phyloP scores from a whole-genome alignment of 2,113 vertebrate species.

The Vulpes vulpes region DNA sequence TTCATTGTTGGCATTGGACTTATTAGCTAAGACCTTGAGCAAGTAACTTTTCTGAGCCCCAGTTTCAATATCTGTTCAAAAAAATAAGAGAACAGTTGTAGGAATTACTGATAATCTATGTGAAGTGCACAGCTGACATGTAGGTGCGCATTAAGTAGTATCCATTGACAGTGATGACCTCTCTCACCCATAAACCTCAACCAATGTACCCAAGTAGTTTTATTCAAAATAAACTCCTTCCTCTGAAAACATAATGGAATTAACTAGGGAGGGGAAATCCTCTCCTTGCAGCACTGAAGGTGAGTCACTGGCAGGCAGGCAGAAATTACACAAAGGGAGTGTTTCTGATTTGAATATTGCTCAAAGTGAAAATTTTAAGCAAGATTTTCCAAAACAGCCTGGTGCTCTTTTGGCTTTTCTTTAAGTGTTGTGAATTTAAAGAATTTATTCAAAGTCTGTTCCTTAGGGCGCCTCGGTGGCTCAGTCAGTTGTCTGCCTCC shows the following conservation, averaged over 20 bases:
- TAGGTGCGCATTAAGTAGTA: neutral
- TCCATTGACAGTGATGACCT: neutral
- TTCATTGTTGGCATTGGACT: neutral
- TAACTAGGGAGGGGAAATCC: neutral
- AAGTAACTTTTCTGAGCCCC: constrained; percentile 15
- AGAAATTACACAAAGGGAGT: neutral
- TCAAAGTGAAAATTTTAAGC: neutral
- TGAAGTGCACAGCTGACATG: neutral
- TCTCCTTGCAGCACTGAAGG: no score
- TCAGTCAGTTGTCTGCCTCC: no score
- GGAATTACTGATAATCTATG: neutral
- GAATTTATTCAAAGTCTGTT: neutral
- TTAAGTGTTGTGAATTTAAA: neutral
- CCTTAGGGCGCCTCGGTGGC: neutral
- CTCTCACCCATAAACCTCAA: neutral
- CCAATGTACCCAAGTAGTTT: neutral
- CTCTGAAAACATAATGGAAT: neutral
- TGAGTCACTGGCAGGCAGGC: neutral
- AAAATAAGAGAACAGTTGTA: neutral
- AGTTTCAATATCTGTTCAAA: neutral
- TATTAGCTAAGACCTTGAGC: neutral
- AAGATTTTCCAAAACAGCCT: neutral
- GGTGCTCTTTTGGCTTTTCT: neutral
- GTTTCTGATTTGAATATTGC: neutral
- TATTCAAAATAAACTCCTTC: constrained; percentile 6